Evolutionary conservation across 2,888 invertebrate species (phyloP).

Genomic region (Pristionchus japonicus): DNA sequence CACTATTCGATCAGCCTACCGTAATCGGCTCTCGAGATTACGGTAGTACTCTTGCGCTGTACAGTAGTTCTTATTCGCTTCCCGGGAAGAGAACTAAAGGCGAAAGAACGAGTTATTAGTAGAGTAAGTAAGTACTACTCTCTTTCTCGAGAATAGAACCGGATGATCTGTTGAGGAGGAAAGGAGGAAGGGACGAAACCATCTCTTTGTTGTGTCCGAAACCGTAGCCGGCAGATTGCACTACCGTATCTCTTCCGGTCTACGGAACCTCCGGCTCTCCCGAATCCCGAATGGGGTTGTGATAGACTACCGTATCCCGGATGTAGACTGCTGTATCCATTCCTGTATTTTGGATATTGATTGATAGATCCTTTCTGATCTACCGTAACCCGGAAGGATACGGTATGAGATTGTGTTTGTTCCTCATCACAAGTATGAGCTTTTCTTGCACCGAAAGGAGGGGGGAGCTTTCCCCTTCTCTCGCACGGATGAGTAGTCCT

Average conservation of each 20-base stretch:
- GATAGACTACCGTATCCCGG: background rate
- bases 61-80: background rate
- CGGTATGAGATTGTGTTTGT: slow-evolving; percentile 32
- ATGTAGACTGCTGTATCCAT: no score
- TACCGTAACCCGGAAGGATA: background rate
- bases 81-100: background rate
- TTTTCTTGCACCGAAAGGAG: background rate
- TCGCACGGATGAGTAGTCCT: background rate
- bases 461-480: background rate
- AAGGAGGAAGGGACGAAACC: background rate
- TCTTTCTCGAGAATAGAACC: background rate
- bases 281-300: background rate
- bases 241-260: background rate
- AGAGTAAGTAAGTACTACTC: slow-evolving; percentile 32
- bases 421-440: slow-evolving; percentile 33
- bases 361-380: background rate
- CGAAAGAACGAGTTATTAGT: slow-evolving; percentile 24
- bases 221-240: background rate
- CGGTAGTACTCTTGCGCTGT: background rate
- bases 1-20: background rate
- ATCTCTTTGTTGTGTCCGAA: slow-evolving; percentile 7
- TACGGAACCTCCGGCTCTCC: background rate
- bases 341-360: no score
- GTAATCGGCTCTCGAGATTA: background rate
- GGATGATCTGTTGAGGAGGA: slow-evolving; percentile 3